Percentiles rank a stretch among this genome's conserved stretches.
These are phyloP conservation scores for Erythrocercus mccallii DNA, from an alignment of 2,113 vertebrate species.

Conservation along the genomic window DNA sequence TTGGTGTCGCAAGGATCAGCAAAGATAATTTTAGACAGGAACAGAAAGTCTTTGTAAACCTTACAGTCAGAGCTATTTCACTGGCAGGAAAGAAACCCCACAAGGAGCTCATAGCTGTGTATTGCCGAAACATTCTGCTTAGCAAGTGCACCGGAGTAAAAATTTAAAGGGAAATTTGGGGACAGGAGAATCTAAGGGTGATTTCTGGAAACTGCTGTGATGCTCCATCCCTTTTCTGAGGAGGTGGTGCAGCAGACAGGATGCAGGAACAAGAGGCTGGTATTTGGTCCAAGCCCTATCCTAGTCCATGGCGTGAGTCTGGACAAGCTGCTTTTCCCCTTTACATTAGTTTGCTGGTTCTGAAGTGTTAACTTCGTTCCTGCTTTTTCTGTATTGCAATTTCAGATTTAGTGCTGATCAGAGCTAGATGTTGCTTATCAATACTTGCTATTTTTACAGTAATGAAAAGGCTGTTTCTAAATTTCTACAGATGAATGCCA, in stretches of 20 bases:
- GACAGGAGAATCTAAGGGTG: neutral
- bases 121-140: neutral
- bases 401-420: neutral
- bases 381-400: neutral
- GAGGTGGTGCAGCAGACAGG: neutral
- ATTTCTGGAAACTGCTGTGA: neutral
- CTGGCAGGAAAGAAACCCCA: neutral
- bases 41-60: constrained; percentile 48
- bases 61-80: neutral
- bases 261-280: neutral
- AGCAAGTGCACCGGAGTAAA: neutral
- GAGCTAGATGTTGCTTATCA: constrained; percentile 4
- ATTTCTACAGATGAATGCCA: neutral
- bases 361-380: neutral
- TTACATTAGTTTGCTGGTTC: neutral
- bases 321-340: neutral
- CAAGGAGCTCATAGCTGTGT: neutral
- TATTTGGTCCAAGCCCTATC: neutral
- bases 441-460: neutral
- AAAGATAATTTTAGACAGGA: constrained; percentile 61
- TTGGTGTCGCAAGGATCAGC: neutral
- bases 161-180: neutral
- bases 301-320: neutral
- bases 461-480: neutral
- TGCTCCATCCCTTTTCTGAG: neutral